Percentiles rank a stretch among this genome's conserved stretches.
Evolutionary conservation across 2,797 vertebrate genomes (phyloP).

Genomic region (Taenioides sp.): DNA sequence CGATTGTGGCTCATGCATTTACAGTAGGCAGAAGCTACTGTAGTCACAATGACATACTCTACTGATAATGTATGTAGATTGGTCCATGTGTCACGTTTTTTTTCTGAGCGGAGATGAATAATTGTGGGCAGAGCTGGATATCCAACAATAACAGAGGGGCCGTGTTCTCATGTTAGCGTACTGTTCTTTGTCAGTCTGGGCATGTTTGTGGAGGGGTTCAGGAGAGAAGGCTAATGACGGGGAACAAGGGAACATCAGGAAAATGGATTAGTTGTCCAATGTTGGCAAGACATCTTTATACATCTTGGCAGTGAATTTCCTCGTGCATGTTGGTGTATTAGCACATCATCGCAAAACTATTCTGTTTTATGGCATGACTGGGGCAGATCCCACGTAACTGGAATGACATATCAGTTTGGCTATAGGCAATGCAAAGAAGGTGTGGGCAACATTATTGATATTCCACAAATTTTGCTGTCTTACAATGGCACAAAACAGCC

Average conservation of each 20-base stretch:
- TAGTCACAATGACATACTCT: conserved; percentile 1
- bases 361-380: not conserved
- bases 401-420: not conserved
- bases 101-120: conserved; percentile 27
- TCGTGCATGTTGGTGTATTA: not conserved
- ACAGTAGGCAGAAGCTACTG: conserved; percentile 28
- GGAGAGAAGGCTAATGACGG: conserved; percentile 7
- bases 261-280: conserved; percentile 4
- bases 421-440: not conserved
- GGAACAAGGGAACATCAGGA: not conserved
- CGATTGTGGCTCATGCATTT: conserved; percentile 25
- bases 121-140: conserved; percentile 8
- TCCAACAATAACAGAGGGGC: conserved; percentile 30
- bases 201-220: not conserved
- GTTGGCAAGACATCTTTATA: not conserved
- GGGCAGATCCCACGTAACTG: not conserved
- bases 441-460: not conserved
- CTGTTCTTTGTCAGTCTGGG: conserved; percentile 14
- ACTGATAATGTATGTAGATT: conserved; percentile 28
- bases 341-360: not conserved
- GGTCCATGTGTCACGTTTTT: conserved; percentile 13
- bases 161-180: conserved; percentile 13
- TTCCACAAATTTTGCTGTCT: not conserved
- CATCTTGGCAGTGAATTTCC: not conserved
- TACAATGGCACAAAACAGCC: not conserved